These are phyloP conservation scores for Ochropleura plecta DNA, from an alignment of 2,888 invertebrate genomes.

Conservation along the genomic window DNA sequence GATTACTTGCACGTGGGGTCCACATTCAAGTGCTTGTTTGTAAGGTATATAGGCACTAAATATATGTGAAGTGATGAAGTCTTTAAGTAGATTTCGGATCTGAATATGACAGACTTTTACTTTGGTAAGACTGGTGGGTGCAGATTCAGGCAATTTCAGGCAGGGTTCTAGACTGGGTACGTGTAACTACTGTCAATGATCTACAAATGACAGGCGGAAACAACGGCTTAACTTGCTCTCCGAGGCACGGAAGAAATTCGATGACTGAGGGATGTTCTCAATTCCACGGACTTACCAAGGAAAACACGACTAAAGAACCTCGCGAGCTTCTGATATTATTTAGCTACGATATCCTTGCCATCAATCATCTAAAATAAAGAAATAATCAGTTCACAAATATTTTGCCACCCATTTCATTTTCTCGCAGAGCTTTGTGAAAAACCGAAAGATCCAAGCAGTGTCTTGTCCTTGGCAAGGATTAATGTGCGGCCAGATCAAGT, in stretches of 20 bases:
- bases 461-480: conserved; percentile 62
- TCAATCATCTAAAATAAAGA: not conserved
- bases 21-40: not conserved
- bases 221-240: too few relatives aligned
- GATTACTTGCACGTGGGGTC: conserved; percentile 52
- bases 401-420: conserved; percentile 25
- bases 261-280: too few relatives aligned
- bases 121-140: too few relatives aligned
- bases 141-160: too few relatives aligned
- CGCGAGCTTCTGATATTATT: too few relatives aligned
- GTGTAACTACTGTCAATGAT: too few relatives aligned
- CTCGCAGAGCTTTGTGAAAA: conserved; percentile 56
- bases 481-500: conserved; percentile 63
- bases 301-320: too few relatives aligned
- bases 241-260: too few relatives aligned
- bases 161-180: too few relatives aligned
- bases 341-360: not conserved
- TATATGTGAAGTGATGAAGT: not conserved
- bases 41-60: not conserved
- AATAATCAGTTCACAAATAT: conserved; percentile 29
- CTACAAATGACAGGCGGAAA: too few relatives aligned
- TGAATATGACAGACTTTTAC: too few relatives aligned
- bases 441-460: conserved; percentile 52
- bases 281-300: too few relatives aligned
- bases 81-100: not conserved